These are phyloP conservation scores for Porites evermanni DNA, from an alignment of 92 coral and sea anemone genomes.

Conservation along the genomic window DNA sequence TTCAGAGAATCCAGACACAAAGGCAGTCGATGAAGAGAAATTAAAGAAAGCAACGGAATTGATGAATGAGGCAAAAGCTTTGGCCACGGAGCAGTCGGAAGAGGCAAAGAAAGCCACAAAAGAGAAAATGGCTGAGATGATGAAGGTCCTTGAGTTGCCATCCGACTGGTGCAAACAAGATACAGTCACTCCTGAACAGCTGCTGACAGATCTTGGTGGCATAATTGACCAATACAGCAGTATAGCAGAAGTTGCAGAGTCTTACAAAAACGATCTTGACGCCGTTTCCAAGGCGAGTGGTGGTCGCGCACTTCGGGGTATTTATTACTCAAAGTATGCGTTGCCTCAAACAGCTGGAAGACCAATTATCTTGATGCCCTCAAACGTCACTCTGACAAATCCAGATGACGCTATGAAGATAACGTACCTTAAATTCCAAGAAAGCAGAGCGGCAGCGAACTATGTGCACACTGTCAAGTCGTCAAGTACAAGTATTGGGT, in stretches of 20 bases:
- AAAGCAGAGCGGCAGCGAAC: conserved; percentile 50
- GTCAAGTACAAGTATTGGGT: conserved; percentile 31
- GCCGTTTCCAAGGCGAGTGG: conserved; percentile 53
- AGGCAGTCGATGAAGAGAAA: conserved; percentile 20
- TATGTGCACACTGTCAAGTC: conserved; percentile 28
- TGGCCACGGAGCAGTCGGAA: conserved; percentile 5
- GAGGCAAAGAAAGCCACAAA: conserved; percentile 22
- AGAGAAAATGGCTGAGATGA: conserved; percentile 21
- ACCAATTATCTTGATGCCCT: conserved; percentile 32
- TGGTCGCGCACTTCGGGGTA: conserved; percentile 61
- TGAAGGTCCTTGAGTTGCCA: conserved; percentile 19
- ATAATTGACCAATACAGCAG: conserved; percentile 28
- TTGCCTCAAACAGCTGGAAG: conserved; percentile 38
- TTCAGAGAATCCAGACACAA: not conserved
- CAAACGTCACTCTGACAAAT: conserved; percentile 28
- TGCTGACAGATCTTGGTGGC: conserved; percentile 16
- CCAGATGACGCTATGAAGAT: conserved; percentile 50
- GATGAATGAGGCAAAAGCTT: conserved; percentile 35
- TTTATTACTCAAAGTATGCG: conserved; percentile 38
- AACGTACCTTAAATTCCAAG: conserved; percentile 36
- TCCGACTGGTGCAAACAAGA: conserved; percentile 41
- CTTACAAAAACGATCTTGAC: conserved; percentile 50
- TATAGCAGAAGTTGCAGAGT: conserved; percentile 21
- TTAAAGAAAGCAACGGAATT: conserved; percentile 31
- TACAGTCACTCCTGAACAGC: not conserved